Evolutionary conservation across 2,113 vertebrate genomes (phyloP), one percentile per base, ranked within the genome.

Genomic region (Paedocypris sp.): DNA sequence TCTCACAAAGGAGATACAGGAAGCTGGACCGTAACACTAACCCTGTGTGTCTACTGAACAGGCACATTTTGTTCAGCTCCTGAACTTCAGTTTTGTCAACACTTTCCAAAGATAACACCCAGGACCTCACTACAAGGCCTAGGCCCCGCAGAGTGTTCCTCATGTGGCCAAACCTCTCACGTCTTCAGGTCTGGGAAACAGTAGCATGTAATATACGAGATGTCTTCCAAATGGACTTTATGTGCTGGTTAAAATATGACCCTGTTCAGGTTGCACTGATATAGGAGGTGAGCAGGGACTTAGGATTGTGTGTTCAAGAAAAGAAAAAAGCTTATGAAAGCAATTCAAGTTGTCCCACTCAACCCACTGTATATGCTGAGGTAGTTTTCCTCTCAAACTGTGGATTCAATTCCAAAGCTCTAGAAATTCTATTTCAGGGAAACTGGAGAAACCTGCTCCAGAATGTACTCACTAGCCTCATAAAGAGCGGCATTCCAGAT

Each of bases 81-180:
- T 73, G 58, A 74, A 76, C 76, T 88, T 90, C 82, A 84, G 85
- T 85, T 82, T 84, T 80, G 80, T 88, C 84, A 77, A 87, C 81
- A 26, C 83, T 86, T 89, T 89, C 86, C 82, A 90, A 88, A 91
- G 86, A 87, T 88, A 89, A 88, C 82, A 83, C 51, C 41, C 22
- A 38, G 66, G 73, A 82, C 83, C 82, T 86, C 81, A 78, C 64
- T 60, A 77, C 78, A 81, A 79, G 83, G 77, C 82, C 76, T 71
- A 82, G 77, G 82, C 81, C 81, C 79, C 74, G 53, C 68, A 64
- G 41, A 65, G 33, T 29, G 3, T 36, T 35, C 23, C 51, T 57
- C 22, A 54, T 16, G 13, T 10, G 35, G 43, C 62, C 43, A 43
- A 62, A 43, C 48, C 11, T 15, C 48, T 23, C 19, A 41, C 31